Evolutionary conservation across 92 coral and sea anemone genomes (phyloP).

Genomic region (Desmophyllum pertusum): DNA sequence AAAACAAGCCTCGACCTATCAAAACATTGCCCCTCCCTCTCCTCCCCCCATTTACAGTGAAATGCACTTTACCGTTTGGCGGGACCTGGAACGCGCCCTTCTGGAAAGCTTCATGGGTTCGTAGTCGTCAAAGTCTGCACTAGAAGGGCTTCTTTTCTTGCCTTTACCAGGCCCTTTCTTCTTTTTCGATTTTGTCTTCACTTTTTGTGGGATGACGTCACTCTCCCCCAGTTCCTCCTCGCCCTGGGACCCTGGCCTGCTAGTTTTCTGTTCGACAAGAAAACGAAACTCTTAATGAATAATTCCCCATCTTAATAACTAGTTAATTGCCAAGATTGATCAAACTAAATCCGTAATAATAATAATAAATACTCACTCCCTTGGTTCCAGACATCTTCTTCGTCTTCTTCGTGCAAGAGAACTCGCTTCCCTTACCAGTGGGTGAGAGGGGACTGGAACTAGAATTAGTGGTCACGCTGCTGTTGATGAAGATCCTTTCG

Average conservation of each 20-base stretch:
- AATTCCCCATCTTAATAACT: not conserved
- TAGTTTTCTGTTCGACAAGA: constrained; percentile 18
- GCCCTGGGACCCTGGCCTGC: constrained; percentile 58
- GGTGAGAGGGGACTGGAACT: constrained; percentile 82
- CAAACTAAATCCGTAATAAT: not conserved
- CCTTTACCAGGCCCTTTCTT: constrained; percentile 69
- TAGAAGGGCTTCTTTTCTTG: constrained; percentile 65
- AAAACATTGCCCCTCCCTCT: not conserved
- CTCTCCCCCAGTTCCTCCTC: constrained; percentile 61
- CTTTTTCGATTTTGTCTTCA: constrained; percentile 62
- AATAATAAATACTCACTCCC: constrained; percentile 54
- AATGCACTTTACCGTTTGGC: constrained; percentile 34
- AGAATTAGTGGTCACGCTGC: constrained; percentile 81
- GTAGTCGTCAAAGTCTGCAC: constrained; percentile 45
- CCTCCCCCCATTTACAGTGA: not conserved
- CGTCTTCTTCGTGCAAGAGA: constrained; percentile 69
- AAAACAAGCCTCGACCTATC: not conserved
- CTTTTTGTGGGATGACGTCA: constrained; percentile 54
- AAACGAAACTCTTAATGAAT: not conserved
- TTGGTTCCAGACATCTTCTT: constrained; percentile 56
- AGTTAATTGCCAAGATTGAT: not conserved
- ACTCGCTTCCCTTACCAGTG: constrained; percentile 65
- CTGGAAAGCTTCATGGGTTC: constrained; percentile 32
- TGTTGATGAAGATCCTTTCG: constrained; percentile 91
- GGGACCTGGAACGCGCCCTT: constrained; percentile 37